A percentile compares a stretch with the other conserved stretches of the same genome.
phyloP scores from a whole-genome alignment of 2,797 vertebrate genomes.

The Lindbergichthys nudifrons region DNA sequence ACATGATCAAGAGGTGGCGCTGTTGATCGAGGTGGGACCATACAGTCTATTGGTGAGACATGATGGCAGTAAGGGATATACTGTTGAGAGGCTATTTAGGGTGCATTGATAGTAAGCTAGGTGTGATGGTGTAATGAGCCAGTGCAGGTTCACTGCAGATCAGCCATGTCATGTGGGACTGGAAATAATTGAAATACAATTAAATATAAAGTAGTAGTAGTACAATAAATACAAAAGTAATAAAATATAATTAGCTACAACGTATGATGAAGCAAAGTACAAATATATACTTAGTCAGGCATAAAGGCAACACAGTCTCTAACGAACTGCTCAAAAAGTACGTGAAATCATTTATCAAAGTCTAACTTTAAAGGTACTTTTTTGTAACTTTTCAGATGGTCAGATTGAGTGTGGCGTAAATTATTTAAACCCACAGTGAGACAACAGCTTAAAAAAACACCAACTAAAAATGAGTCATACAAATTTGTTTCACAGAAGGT shows the following conservation, averaged over 20 bases:
- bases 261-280: neutral
- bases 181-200: neutral
- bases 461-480: neutral
- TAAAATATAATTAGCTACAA: too few species aligned
- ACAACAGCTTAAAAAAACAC: neutral
- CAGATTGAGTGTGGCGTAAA: neutral
- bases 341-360: neutral
- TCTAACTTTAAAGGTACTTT: neutral
- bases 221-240: too few species aligned
- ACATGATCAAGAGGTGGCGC: conserved; percentile 25
- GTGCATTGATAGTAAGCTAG: too few species aligned
- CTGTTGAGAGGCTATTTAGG: too few species aligned
- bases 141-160: neutral
- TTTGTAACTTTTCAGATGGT: neutral
- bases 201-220: neutral
- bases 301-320: neutral
- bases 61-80: neutral
- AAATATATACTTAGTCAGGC: neutral
- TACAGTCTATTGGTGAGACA: too few species aligned
- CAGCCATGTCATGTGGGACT: neutral
- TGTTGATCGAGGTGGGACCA: conserved; percentile 1
- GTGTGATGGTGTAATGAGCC: neutral
- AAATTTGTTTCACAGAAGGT: neutral
- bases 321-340: neutral
- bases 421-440: neutral